These are phyloP conservation scores for Orthosia gracilis DNA, from an alignment of 2,888 invertebrate genomes.

Conservation along the genomic window DNA sequence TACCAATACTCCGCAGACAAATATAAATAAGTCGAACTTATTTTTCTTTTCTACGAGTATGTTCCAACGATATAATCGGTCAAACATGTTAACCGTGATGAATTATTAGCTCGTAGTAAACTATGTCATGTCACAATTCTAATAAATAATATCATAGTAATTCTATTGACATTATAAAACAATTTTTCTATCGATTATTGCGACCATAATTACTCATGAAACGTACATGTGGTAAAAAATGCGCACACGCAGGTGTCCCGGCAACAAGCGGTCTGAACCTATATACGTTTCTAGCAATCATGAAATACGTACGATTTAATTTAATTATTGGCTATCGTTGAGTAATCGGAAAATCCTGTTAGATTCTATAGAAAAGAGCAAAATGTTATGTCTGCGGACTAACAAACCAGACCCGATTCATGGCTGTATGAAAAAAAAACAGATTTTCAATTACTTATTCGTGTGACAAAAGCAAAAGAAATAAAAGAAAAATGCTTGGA, in stretches of 20 bases:
- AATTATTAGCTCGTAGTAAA: constrained; percentile 53
- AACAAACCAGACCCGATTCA: background rate
- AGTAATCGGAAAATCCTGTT: background rate
- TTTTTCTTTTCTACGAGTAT: constrained; percentile 18
- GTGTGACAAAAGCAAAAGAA: background rate
- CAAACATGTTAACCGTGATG: constrained; percentile 26
- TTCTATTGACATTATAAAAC: constrained; percentile 73
- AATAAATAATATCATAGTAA: constrained; percentile 64
- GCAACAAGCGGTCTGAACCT: constrained; percentile 51
- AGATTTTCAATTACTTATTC: too few species aligned
- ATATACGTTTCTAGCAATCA: constrained; percentile 69
- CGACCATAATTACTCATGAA: constrained; percentile 82
- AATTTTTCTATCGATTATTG: constrained; percentile 74
- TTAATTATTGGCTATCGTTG: constrained; percentile 4
- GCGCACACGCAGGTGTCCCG: constrained; percentile 75
- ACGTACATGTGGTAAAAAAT: constrained; percentile 75
- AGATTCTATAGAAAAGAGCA: background rate
- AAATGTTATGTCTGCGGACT: too few species aligned
- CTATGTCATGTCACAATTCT: constrained; percentile 63
- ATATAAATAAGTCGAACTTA: constrained; percentile 13
- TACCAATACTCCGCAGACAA: constrained; percentile 24
- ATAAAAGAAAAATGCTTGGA: too few species aligned
- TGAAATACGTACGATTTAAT: constrained; percentile 22
- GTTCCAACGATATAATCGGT: constrained; percentile 7
- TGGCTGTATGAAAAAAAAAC: background rate